Conservation (phyloP, 2,888 invertebrate species). For the Cyaniris semiargus region DNA sequence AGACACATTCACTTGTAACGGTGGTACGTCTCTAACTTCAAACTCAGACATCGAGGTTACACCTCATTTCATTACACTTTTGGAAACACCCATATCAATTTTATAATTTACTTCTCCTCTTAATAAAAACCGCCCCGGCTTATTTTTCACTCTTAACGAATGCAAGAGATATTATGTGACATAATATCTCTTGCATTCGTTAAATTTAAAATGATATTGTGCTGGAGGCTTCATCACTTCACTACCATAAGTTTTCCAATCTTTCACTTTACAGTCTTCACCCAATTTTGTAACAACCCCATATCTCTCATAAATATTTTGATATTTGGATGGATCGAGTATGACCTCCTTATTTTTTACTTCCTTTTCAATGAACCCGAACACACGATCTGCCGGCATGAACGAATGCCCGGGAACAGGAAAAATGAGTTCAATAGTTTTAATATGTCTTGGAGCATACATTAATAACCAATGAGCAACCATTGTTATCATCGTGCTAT, state of each 20-base stretch:
- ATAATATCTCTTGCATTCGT: conserved; percentile 39
- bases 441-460: conserved; percentile 33
- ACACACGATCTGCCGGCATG: conserved; percentile 40
- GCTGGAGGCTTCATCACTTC: conserved; percentile 38
- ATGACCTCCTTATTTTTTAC: conserved; percentile 37
- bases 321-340: conserved; percentile 33
- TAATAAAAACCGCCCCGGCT: conserved; percentile 38
- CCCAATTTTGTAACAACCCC: conserved; percentile 36
- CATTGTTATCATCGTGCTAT: conserved; percentile 41
- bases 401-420: conserved; percentile 42
- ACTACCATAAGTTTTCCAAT: conserved; percentile 37
- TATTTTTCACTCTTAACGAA: conserved; percentile 41
- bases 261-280: conserved; percentile 37
- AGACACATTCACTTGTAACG: conserved; percentile 35
- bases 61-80: conserved; percentile 38
- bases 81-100: conserved; percentile 35
- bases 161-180: too few relatives aligned
- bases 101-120: conserved; percentile 39
- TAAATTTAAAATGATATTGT: conserved; percentile 38
- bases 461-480: conserved; percentile 38
- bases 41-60: conserved; percentile 37
- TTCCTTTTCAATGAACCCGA: conserved; percentile 39
- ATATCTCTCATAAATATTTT: conserved; percentile 31
- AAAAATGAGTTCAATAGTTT: conserved; percentile 41
- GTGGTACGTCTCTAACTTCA: conserved; percentile 39